Evolutionary conservation across 1,140 invertebrate genomes (phyloP), one percentile per base, ranked within the genome.

Genomic region (Odontomachus brunneus): DNA sequence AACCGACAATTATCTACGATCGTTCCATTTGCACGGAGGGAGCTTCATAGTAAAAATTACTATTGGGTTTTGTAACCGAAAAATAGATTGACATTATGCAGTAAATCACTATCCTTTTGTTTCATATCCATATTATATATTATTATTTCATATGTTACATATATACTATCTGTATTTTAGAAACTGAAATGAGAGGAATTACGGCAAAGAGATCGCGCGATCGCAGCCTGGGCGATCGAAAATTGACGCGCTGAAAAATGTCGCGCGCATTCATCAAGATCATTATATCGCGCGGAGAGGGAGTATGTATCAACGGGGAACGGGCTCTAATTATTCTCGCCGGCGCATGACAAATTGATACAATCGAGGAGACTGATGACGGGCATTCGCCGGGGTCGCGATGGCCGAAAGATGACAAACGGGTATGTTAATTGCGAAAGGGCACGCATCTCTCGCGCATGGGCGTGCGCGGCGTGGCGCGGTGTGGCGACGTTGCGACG

Each of bases 381-480:
- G 65, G 3, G 75, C 57, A 85, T 63, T 75, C 57, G 19, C 57
- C 44, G 76, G 55, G 12, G 29, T 74, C 33, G 12, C 33, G 55
- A 85, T 69, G 76, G 44, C 72, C 69, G 26, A 53, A 72, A 67
- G 38, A 81, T 71, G 49, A 85, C 71, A 63, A 67, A 76, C 57
- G 80, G 57, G 59, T 55, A 72, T 55, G 83, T 82, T 82, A 88
- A 88, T 87, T 87, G 53, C 82, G 82, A 88, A 87, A 82, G 84
- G 59, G 51, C 71, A 84, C 71, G 83, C 83, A 85, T 82, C 53
- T 71, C 65, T 15, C 19, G 48, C 26, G 53, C 59, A 63, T 71
- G 72, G 55, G 86, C 63, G 78, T 26, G 57, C 65, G 17, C 48
- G n/a, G n/a, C n/a, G n/a, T n/a, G n/a, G n/a, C n/a, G n/a, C n/a